These are phyloP conservation scores for Cosmia trapezina DNA, from an alignment of 2,888 invertebrate species.

Conservation along the genomic window DNA sequence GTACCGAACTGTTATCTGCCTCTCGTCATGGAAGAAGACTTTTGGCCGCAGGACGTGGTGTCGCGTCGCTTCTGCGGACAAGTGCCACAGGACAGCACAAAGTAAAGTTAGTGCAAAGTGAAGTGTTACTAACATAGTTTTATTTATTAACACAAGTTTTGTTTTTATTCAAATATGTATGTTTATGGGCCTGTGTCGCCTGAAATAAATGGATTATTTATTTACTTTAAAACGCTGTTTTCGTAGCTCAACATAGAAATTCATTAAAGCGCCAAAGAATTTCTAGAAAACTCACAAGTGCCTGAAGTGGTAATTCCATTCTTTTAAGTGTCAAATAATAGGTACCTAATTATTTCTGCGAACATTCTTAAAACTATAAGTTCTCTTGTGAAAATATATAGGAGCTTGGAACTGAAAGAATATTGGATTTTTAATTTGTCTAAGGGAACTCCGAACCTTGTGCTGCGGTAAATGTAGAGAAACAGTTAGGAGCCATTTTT, in stretches of 20 bases:
- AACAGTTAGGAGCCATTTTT: constrained; percentile 28
- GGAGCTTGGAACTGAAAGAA: constrained; percentile 24
- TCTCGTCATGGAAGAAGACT: too few relatives aligned
- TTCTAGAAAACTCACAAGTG: constrained; percentile 58
- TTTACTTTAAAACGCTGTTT: constrained; percentile 24
- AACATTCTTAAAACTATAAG: constrained; percentile 47
- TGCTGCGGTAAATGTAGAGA: constrained; percentile 11
- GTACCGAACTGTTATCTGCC: too few relatives aligned
- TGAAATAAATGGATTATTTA: too few relatives aligned
- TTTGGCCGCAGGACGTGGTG: too few relatives aligned
- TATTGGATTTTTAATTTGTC: constrained; percentile 61
- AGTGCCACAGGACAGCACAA: too few relatives aligned
- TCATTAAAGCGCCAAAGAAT: constrained; percentile 61
- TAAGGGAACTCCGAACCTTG: constrained; percentile 12
- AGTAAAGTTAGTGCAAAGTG: too few relatives aligned
- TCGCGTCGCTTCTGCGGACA: too few relatives aligned
- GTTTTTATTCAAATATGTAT: too few relatives aligned
- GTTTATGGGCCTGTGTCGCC: too few relatives aligned
- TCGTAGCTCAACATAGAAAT: constrained; percentile 42
- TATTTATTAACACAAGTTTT: too few relatives aligned
- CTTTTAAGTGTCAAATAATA: constrained; percentile 65
- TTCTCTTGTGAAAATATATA: constrained; percentile 38
- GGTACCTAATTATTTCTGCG: constrained; percentile 57
- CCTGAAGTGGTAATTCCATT: constrained; percentile 60
- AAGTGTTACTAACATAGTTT: too few relatives aligned